These are phyloP conservation scores for Podabrus alpinus DNA, from an alignment of 2,888 invertebrate species.

Conservation along the genomic window DNA sequence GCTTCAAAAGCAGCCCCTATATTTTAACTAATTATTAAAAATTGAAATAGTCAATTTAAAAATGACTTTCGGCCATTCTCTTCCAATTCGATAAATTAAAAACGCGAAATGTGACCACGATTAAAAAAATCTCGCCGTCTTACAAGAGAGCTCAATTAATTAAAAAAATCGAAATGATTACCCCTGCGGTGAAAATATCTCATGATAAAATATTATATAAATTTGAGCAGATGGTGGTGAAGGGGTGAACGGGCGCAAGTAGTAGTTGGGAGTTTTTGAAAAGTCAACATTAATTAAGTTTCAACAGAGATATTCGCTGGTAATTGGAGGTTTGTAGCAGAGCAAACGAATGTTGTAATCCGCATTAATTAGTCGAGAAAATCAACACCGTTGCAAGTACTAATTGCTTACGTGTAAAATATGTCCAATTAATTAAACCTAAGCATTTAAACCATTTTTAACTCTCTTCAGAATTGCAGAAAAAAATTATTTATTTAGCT, in stretches of 20 bases:
- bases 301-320: slow-evolving; percentile 35
- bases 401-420: slow-evolving; percentile 32
- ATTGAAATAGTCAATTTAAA: slow-evolving; percentile 12
- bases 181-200: neutral
- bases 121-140: neutral
- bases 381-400: slow-evolving; percentile 45
- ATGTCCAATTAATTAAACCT: slow-evolving; percentile 23
- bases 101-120: neutral
- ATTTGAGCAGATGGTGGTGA: neutral
- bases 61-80: slow-evolving; percentile 2
- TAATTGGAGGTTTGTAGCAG: slow-evolving; percentile 34
- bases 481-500: neutral
- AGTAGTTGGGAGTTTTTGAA: slow-evolving; percentile 32
- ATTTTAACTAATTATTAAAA: slow-evolving; percentile 33
- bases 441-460: neutral
- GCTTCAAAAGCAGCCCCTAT: slow-evolving; percentile 21
- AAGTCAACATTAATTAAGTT: slow-evolving; percentile 40
- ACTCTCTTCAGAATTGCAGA: neutral
- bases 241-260: slow-evolving; percentile 11
- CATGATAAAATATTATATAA: neutral
- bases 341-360: slow-evolving; percentile 46
- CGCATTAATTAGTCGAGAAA: slow-evolving; percentile 51
- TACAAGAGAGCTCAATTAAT: neutral
- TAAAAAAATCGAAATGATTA: neutral
- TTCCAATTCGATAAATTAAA: no score